Conservation (phyloP, 2,797 vertebrate species). For the Borostomias antarcticus region DNA sequence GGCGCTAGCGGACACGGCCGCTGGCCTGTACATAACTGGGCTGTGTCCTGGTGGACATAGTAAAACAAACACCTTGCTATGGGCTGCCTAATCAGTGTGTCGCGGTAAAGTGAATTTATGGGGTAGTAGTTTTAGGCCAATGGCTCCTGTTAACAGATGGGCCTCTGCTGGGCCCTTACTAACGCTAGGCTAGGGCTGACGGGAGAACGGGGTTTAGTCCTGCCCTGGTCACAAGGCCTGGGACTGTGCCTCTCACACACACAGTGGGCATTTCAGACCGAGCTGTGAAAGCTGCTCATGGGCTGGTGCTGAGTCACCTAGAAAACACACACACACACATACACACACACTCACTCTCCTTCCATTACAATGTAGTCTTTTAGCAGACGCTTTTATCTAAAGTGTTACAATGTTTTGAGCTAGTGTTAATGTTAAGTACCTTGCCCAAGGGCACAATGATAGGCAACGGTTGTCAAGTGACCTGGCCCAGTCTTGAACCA, state of each 20-base stretch:
- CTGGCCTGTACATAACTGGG: background rate
- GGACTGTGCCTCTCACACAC: constrained; percentile 30
- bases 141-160: constrained; percentile 20
- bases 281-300: constrained; percentile 27
- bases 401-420: too few relatives aligned
- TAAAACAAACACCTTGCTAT: constrained; percentile 21
- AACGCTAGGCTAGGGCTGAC: background rate
- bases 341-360: constrained; percentile 2
- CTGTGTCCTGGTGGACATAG: constrained; percentile 19
- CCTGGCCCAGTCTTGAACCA: too few relatives aligned
- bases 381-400: too few relatives aligned
- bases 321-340: constrained; percentile 10
- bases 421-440: too few relatives aligned
- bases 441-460: too few relatives aligned
- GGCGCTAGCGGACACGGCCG: constrained; percentile 19
- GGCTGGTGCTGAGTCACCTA: constrained; percentile 35
- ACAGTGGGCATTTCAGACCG: constrained; percentile 56
- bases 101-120: constrained; percentile 24
- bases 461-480: too few relatives aligned
- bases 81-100: constrained; percentile 2
- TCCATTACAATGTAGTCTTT: background rate
- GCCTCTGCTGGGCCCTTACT: background rate
- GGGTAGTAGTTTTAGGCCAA: constrained; percentile 13
- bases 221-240: background rate
- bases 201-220: background rate